phyloP scores from a whole-genome alignment of 2,113 vertebrate species.

The Motacilla tschutschensis region DNA sequence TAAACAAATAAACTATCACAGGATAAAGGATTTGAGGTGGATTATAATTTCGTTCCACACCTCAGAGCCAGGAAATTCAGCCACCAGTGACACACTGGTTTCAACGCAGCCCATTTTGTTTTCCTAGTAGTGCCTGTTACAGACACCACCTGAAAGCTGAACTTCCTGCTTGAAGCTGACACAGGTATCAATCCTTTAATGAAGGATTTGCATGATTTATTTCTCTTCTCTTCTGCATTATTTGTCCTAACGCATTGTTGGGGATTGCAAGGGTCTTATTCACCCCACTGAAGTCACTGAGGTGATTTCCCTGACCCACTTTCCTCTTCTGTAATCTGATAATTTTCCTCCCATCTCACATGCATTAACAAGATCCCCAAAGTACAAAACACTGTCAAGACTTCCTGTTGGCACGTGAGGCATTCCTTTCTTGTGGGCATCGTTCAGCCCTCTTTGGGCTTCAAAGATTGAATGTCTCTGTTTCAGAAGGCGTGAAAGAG shows the following conservation, averaged over 20 bases:
- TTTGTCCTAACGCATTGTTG: not conserved
- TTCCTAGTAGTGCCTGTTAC: not conserved
- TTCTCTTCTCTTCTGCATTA: not conserved
- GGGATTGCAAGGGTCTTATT: not conserved
- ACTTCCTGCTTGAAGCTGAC: not conserved
- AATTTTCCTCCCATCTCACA: not conserved
- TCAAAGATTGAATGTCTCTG: not conserved
- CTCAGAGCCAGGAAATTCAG: not conserved
- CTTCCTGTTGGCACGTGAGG: not conserved
- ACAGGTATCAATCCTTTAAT: not conserved
- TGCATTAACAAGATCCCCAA: not conserved
- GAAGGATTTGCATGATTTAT: not conserved
- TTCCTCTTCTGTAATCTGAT: not conserved
- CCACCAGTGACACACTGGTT: not conserved
- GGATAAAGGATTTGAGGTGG: not conserved
- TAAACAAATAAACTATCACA: not conserved
- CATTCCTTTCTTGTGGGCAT: not conserved
- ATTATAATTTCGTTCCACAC: not conserved
- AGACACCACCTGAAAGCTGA: not conserved
- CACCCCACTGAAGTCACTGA: not conserved
- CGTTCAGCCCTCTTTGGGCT: not conserved
- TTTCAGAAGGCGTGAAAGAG: not conserved
- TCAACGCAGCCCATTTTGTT: not conserved
- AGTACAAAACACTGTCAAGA: not conserved
- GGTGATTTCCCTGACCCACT: not conserved